Evolutionary conservation across 2,113 vertebrate genomes (phyloP), one percentile per base, ranked within the genome.

Genomic region (Cisticola juncidis): DNA sequence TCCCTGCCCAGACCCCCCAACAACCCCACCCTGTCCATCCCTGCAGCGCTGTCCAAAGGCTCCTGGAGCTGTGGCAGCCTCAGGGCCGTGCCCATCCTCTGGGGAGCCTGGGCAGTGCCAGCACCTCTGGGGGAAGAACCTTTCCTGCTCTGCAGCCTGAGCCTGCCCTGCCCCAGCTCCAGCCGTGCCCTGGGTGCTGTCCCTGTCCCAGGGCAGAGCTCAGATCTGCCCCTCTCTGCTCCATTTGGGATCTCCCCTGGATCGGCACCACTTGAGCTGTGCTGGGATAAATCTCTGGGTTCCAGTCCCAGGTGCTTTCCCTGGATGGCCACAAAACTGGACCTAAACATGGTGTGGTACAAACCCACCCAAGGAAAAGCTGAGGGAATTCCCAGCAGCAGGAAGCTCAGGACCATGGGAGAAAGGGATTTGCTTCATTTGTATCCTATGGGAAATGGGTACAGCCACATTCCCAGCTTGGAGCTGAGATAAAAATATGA

Each of bases 171-270:
- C 22, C 50, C 26, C 76, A 65, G 36, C 68, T 24, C 68, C 68
- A 50, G 36, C 68, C 2, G 0, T 12, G 1, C 36, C 42, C 50
- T 87, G 57, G 31, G 0, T 14, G 0, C 48, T 87, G 57, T 14
- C 17, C 20, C 58, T 42, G 50, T 12, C 66, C 21, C 57, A 40
- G 28, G 33, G 62, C 62, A 6, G 47, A 28, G 48, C 6, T 28
- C 0, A 0, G 29, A 21, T 29, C 57, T 73, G 36, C 1, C 22
- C 44, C 23, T 51, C 23, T 51, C 19, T 44, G 9, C 28, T 38
- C 33, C 44, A 36, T 23, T 33, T 12, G 5, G 23, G 15, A 15
- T 82, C 82, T 79, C 17, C n/a, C 19, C 51, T 57, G 48, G 31
- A 35, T 15, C 17, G 56, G 23, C 24, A 35, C 16, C 5, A 10